phyloP scores from a whole-genome alignment of 35 echinoderm and acorn worm genomes.

The Strongylocentrotus purpuratus region DNA sequence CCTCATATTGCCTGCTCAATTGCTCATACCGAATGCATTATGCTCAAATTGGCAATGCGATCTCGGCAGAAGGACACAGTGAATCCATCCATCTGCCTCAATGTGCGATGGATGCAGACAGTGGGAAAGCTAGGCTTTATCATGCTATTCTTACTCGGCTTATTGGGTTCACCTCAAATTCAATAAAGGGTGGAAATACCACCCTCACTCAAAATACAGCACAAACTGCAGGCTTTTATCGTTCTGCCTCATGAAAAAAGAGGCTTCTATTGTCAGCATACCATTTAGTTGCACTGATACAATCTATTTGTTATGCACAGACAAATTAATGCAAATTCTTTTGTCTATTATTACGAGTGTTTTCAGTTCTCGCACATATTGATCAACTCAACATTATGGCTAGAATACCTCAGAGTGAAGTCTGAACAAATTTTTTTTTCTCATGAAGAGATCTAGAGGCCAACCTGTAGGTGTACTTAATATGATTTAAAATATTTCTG shows the following conservation, averaged over 20 bases:
- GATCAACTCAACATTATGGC: too few relatives aligned
- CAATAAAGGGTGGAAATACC: background rate
- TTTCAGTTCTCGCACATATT: background rate
- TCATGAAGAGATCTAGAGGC: too few relatives aligned
- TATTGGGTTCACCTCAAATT: constrained; percentile 4
- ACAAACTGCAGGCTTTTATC: background rate
- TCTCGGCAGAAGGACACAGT: background rate
- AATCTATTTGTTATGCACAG: background rate
- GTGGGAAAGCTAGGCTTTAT: background rate
- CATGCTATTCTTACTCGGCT: background rate
- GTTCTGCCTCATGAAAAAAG: background rate
- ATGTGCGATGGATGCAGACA: background rate
- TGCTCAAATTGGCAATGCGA: constrained; percentile 16
- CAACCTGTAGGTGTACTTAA: too few relatives aligned
- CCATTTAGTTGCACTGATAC: background rate
- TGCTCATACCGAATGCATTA: constrained; percentile 17
- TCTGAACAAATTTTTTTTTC: too few relatives aligned
- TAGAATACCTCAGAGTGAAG: too few relatives aligned
- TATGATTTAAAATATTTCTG: too few relatives aligned
- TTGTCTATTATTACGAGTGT: background rate
- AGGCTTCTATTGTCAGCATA: background rate
- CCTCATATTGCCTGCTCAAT: constrained; percentile 8
- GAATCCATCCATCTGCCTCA: background rate
- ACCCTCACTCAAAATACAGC: background rate
- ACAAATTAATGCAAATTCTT: background rate